These are phyloP conservation scores for Xylophagus ater DNA, from an alignment of 2,888 invertebrate genomes.

Conservation along the genomic window DNA sequence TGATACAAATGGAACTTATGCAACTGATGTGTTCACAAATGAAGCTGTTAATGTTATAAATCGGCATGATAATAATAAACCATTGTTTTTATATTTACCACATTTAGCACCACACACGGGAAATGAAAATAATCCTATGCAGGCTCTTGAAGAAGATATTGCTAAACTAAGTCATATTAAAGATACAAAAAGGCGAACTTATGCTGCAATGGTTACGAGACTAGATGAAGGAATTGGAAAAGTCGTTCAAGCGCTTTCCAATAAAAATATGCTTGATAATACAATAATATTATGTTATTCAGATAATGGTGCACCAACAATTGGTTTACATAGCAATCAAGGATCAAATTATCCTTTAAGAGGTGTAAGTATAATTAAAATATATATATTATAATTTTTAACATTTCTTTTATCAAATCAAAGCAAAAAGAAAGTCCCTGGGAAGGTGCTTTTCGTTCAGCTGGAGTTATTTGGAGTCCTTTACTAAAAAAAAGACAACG, in stretches of 20 bases:
- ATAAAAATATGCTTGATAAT: slow-evolving; percentile 60
- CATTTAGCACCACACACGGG: slow-evolving; percentile 73
- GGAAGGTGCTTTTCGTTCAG: slow-evolving; percentile 75
- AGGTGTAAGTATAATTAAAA: slow-evolving; percentile 45
- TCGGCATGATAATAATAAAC: slow-evolving; percentile 45
- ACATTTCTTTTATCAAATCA: slow-evolving; percentile 1
- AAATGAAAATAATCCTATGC: slow-evolving; percentile 54
- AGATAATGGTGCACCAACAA: slow-evolving; percentile 78
- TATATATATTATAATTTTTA: slow-evolving; percentile 1
- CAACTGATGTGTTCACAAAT: slow-evolving; percentile 57
- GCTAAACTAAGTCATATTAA: slow-evolving; percentile 55
- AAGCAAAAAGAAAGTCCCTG: slow-evolving; percentile 67
- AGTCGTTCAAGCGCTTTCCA: slow-evolving; percentile 55
- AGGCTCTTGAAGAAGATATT: slow-evolving; percentile 61
- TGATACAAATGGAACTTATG: slow-evolving; percentile 46
- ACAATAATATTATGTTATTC: slow-evolving; percentile 76
- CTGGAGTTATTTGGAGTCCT: slow-evolving; percentile 66
- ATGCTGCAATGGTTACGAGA: slow-evolving; percentile 73
- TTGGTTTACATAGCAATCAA: slow-evolving; percentile 57
- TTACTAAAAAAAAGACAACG: slow-evolving; percentile 41
- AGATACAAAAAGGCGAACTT: slow-evolving; percentile 52
- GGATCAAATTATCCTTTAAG: slow-evolving; percentile 72
- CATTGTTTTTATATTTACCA: slow-evolving; percentile 67
- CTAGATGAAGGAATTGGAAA: slow-evolving; percentile 77
- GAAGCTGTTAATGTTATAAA: slow-evolving; percentile 53